Percentiles rank a stretch among this genome's conserved stretches.
Conservation (phyloP, 1,140 invertebrate genomes). For the Trichonephila clavipes region DNA sequence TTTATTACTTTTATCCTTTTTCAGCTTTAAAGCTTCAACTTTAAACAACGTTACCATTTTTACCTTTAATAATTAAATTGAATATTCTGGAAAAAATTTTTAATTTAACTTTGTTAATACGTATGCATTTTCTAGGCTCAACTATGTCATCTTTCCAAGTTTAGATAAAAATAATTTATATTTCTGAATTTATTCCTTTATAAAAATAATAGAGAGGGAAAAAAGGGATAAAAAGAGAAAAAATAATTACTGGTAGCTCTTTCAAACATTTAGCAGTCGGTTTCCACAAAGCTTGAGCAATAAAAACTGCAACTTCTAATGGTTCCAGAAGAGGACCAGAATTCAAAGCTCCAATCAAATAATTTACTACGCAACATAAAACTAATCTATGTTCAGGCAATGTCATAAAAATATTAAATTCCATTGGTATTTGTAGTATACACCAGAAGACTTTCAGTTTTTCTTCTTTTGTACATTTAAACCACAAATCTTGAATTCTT, state of each 20-base stretch:
- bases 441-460: conserved; percentile 42
- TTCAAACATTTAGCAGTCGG: not conserved
- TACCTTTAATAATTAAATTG: too few relatives aligned
- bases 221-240: not conserved
- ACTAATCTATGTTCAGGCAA: conserved; percentile 42
- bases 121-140: too few relatives aligned
- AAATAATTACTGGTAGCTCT: not conserved
- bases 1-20: too few relatives aligned
- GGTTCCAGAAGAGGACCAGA: not conserved
- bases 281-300: conserved; percentile 59
- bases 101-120: too few relatives aligned
- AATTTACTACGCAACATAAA: conserved; percentile 42
- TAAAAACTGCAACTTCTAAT: conserved; percentile 58
- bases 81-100: too few relatives aligned
- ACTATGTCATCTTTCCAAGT: too few relatives aligned
- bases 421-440: conserved; percentile 34
- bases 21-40: too few relatives aligned
- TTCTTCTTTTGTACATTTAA: not conserved
- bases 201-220: too few relatives aligned
- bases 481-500: conserved; percentile 49
- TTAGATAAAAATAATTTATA: too few relatives aligned
- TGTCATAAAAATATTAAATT: conserved; percentile 8
- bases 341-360: conserved; percentile 17
- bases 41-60: too few relatives aligned
- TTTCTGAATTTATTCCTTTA: too few relatives aligned